Evolutionary conservation across 2,113 vertebrate species (phyloP).

Genomic region (Meles meles): DNA sequence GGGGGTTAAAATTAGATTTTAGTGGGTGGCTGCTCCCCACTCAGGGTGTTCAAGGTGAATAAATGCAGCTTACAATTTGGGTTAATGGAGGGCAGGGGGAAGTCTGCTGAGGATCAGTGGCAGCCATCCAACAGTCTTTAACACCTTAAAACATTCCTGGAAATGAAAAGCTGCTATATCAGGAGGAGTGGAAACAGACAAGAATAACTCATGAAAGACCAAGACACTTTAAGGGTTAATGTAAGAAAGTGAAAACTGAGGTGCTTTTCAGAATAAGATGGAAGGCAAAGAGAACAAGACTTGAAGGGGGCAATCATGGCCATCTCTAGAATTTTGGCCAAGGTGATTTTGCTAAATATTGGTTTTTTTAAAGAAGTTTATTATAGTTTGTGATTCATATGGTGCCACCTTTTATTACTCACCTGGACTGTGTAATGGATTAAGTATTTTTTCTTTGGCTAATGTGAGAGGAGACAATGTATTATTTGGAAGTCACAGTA

Average conservation of each 20-base stretch:
- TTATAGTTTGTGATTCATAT: not conserved
- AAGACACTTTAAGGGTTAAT: not conserved
- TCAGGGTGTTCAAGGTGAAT: not conserved
- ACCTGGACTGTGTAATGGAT: not conserved
- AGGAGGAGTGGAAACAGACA: not conserved
- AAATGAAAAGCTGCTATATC: constrained; percentile 13
- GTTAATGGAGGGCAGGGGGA: not conserved
- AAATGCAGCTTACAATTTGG: not conserved
- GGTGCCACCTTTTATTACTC: not conserved
- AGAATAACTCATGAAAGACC: not conserved
- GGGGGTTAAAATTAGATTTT: not conserved
- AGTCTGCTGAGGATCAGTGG: not conserved
- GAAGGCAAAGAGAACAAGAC: not conserved
- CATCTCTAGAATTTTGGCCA: not conserved
- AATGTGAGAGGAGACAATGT: not conserved
- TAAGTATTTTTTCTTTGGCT: not conserved
- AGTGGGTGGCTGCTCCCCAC: not conserved
- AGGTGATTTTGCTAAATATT: not conserved
- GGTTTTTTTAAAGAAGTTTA: not conserved
- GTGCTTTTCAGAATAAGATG: not conserved
- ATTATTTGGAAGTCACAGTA: not conserved
- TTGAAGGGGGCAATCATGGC: fast-evolving
- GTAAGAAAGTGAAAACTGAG: not conserved
- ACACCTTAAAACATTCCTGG: not conserved
- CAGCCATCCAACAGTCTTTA: not conserved